These are phyloP conservation scores for Frankliniella fusca DNA, from an alignment of 2,888 invertebrate species.

Conservation along the genomic window DNA sequence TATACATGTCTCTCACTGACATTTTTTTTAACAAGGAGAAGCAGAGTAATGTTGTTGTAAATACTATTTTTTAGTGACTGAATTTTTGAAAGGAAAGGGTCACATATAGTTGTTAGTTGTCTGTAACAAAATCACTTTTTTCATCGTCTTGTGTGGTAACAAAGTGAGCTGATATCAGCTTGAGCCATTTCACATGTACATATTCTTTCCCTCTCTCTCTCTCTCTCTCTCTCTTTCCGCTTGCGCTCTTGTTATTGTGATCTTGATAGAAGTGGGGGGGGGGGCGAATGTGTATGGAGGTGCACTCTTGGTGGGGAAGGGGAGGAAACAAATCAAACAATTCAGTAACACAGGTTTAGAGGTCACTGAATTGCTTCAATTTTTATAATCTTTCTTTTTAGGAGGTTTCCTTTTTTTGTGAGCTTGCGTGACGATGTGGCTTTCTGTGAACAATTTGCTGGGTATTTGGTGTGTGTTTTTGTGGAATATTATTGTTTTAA, in stretches of 20 bases:
- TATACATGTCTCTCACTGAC: background rate
- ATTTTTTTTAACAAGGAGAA: background rate
- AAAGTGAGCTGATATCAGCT: background rate
- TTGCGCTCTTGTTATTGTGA: background rate
- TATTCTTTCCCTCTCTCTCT: background rate
- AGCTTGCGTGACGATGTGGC: no score
- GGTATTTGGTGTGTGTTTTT: background rate
- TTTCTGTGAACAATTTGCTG: no score
- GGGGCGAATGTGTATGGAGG: no score
- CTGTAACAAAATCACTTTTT: background rate
- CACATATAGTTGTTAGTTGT: background rate
- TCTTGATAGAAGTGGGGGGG: no score
- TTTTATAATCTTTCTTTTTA: no score
- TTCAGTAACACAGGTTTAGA: no score
- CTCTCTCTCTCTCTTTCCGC: background rate
- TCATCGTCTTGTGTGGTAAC: conserved; percentile 10
- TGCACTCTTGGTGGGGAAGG: no score
- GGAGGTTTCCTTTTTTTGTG: no score
- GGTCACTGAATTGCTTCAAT: no score
- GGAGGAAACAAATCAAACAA: no score
- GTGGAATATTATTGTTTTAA: background rate
- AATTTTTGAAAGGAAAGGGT: background rate
- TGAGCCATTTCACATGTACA: background rate
- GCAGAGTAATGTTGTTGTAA: background rate
- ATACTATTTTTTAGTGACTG: background rate